Evolutionary conservation across 1,140 invertebrate genomes (phyloP).

Genomic region (Bemisia tabaci): DNA sequence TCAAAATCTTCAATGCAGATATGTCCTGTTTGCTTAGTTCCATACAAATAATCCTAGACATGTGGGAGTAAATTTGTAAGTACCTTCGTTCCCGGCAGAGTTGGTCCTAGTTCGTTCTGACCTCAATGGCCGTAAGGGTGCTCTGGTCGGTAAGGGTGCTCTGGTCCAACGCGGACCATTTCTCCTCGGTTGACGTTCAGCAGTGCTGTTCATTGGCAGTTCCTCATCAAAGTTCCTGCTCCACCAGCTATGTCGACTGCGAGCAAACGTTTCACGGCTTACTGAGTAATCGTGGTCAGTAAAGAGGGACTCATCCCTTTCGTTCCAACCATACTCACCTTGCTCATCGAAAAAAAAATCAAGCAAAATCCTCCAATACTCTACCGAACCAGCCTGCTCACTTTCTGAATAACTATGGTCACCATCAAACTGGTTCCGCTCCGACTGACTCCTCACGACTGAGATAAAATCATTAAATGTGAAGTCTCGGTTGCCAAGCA

Average conservation of each 20-base stretch:
- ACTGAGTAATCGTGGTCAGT: background rate
- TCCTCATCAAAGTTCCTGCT: background rate
- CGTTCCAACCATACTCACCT: background rate
- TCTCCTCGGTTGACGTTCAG: background rate
- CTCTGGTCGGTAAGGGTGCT: background rate
- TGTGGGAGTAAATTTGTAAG: background rate
- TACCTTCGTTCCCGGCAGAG: background rate
- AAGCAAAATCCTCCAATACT: background rate
- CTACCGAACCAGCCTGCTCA: background rate
- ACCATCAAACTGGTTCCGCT: background rate
- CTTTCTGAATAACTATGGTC: background rate
- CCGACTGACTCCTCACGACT: background rate
- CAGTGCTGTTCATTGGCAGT: background rate
- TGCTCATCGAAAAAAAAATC: background rate
- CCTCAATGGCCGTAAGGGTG: too few relatives aligned
- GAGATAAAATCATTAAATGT: background rate
- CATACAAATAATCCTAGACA: too few relatives aligned
- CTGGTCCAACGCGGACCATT: background rate
- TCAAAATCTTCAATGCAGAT: too few relatives aligned
- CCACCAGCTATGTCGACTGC: background rate
- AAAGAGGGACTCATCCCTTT: background rate
- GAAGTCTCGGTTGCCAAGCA: background rate
- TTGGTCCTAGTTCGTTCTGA: too few relatives aligned
- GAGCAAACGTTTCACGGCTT: background rate
- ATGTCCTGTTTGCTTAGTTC: too few relatives aligned